Evolutionary conservation across 2,888 invertebrate species (phyloP).

Genomic region (Meandrusa payeni): DNA sequence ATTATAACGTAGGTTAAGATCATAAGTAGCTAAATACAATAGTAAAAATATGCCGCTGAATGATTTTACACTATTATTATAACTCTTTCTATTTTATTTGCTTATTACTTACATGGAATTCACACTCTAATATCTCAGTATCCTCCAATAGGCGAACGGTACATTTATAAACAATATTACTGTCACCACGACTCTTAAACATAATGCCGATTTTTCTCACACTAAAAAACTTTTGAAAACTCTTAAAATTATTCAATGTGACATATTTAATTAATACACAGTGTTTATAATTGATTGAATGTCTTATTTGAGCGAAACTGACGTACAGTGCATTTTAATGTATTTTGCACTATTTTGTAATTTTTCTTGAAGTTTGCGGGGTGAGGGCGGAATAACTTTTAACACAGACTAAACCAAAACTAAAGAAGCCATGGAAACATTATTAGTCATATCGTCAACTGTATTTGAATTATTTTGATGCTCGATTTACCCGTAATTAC

Average conservation of each 20-base stretch:
- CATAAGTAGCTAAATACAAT: too few species aligned
- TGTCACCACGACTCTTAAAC: constrained; percentile 87
- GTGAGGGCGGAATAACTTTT: constrained; percentile 2
- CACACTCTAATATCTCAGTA: constrained; percentile 94
- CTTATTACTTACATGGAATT: constrained; percentile 89
- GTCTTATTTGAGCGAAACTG: constrained; percentile 5
- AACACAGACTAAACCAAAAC: constrained; percentile 16
- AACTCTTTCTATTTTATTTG: too few species aligned
- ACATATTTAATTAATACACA: constrained; percentile 9
- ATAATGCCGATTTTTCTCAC: constrained; percentile 48
- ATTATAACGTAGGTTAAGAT: too few species aligned
- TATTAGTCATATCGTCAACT: too few species aligned
- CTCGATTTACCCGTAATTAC: too few species aligned
- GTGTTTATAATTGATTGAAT: not conserved
- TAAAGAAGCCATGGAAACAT: too few species aligned
- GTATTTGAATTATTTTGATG: too few species aligned
- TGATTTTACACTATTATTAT: too few species aligned
- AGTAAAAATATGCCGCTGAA: too few species aligned
- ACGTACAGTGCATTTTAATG: constrained; percentile 2
- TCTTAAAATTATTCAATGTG: constrained; percentile 9
- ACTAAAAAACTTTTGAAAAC: not conserved
- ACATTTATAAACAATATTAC: constrained; percentile 91
- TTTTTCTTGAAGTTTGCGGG: constrained; percentile 10
- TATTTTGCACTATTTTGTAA: constrained; percentile 11
- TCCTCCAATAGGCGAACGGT: constrained; percentile 94